These are phyloP conservation scores for Spodoptera picta DNA, from an alignment of 2,888 invertebrate species.

Conservation along the genomic window DNA sequence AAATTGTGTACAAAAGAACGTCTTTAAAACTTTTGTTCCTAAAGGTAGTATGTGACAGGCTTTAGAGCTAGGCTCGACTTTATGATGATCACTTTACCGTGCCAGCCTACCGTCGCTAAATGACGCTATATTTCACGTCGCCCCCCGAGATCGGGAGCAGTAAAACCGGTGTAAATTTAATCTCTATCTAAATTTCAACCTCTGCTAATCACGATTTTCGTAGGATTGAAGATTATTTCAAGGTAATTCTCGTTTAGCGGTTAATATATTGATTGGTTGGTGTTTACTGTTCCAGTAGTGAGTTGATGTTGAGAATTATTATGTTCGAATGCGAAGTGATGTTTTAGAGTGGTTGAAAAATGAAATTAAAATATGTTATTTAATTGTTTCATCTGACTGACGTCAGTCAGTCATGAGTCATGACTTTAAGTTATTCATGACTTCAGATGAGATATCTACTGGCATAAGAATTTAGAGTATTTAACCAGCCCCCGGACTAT, in stretches of 20 bases:
- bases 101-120: conserved; percentile 52
- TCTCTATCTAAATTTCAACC: conserved; percentile 60
- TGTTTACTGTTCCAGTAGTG: conserved; percentile 8
- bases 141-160: conserved; percentile 50
- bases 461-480: no score
- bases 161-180: conserved; percentile 63
- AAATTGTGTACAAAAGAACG: no score
- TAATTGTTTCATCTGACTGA: no score
- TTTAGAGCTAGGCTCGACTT: conserved; percentile 40
- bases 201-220: conserved; percentile 49
- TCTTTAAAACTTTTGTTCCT: neutral
- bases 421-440: no score
- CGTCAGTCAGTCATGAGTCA: no score
- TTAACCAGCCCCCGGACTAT: no score
- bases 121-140: conserved; percentile 62
- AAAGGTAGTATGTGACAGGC: conserved; percentile 25
- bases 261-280: conserved; percentile 40
- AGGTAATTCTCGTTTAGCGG: conserved; percentile 34
- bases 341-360: no score
- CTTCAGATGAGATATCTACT: no score
- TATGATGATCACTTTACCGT: conserved; percentile 59
- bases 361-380: no score
- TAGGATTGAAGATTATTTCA: conserved; percentile 50
- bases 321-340: no score
- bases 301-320: no score